These are phyloP conservation scores for Prunella strophiata DNA, from an alignment of 2,797 vertebrate species.

Conservation along the genomic window DNA sequence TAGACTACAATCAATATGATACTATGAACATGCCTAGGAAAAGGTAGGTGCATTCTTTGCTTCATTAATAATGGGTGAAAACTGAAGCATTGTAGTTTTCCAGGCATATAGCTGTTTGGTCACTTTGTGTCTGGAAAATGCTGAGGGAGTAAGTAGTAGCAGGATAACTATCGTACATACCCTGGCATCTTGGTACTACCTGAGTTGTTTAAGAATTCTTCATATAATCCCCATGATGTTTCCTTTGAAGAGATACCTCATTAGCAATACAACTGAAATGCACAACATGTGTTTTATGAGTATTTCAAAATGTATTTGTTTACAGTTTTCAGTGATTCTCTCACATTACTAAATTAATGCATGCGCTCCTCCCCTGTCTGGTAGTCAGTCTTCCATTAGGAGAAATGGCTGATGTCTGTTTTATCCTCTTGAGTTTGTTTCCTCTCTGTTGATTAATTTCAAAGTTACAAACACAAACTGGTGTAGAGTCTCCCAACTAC, in stretches of 20 bases:
- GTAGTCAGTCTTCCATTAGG: background rate
- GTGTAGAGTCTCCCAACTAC: background rate
- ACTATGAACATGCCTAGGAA: background rate
- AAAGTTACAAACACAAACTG: background rate
- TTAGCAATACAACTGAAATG: conserved; percentile 7
- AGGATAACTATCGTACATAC: rapidly evolving
- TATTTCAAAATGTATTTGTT: conserved; percentile 35
- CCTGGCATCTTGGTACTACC: background rate
- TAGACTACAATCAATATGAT: background rate
- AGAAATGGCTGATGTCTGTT: background rate
- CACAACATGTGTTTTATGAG: conserved; percentile 10
- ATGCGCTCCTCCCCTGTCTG: background rate
- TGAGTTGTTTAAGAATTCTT: background rate
- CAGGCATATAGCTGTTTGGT: background rate
- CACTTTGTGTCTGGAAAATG: background rate
- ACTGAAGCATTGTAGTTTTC: background rate
- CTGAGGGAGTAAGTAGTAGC: background rate
- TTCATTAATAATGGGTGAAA: background rate
- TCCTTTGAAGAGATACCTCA: conserved; percentile 1
- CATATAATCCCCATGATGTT: background rate
- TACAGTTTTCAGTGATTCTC: conserved; percentile 18
- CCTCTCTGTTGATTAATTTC: background rate
- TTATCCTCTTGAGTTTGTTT: background rate
- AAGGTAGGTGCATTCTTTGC: background rate
- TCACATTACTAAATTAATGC: background rate